Evolutionary conservation across 2,797 vertebrate species (phyloP), one percentile per base, ranked within the genome.

Genomic region (Pantherophis vulpinus): DNA sequence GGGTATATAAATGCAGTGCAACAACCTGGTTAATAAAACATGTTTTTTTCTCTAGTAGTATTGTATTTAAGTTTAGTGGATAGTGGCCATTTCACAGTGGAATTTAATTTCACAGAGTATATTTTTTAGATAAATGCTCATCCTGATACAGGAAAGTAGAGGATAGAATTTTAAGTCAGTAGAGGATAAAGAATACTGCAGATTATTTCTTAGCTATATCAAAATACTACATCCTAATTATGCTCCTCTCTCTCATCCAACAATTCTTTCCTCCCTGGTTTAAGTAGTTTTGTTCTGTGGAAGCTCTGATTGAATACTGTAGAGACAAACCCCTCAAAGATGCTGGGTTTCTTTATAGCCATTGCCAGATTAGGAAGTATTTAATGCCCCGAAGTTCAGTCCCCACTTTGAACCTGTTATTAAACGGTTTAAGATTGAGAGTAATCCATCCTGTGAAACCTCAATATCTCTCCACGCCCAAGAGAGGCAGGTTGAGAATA

Each of bases 1-100:
- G 97, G 97, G 97, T 97, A 97, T 96, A 97, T 98, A 97, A 97
- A 97, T 97, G 97, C 97, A 97, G 97, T 97, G 95, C 95, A 96
- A 90, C 96, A 95, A 90, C 90, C 97, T 98, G 97, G 97, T 94
- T 97, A 98, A 98, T 98, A 98, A 98, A 98, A 98, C 97, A 95
- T 97, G 97, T n/a, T 74, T 95, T 96, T 97, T 98, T 97, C 97
- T 98, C 97, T 97, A 94, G 90, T 97, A 92, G 95, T 97, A 91
- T 20, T 61, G 32, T 94, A 96, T 94, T 96, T 94, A 96, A 90
- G 63, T 96, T 96, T 92, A 95, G 95, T 95, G 89, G 92, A 93
- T 93, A 23, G 87, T 54, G 51, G 51, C 51, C 51, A 54, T 54
- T 96, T 93, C 66, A 86, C 86, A 42, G 42, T 42, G 42, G 42